Conservation (phyloP, 2,113 vertebrate genomes). For the Ptilonorhynchus violaceus region DNA sequence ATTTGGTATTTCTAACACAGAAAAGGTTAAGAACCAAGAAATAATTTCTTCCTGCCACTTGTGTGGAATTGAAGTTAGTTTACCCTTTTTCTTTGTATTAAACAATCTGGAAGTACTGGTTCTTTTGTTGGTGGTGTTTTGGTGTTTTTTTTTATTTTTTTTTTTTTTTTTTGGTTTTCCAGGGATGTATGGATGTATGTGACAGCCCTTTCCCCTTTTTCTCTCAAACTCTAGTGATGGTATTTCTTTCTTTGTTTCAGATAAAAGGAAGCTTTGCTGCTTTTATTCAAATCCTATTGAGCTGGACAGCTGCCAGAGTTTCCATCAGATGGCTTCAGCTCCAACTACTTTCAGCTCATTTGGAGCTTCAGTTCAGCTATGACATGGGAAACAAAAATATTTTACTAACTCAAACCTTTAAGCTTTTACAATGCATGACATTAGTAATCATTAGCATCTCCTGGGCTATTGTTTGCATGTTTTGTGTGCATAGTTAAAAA, state of each 20-base stretch:
- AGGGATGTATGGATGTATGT: background rate
- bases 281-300: background rate
- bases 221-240: background rate
- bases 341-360: background rate
- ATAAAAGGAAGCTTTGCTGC: background rate
- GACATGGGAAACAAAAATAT: background rate
- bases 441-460: background rate
- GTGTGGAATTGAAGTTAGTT: background rate
- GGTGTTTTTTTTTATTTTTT: background rate
- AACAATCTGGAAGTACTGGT: background rate
- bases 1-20: background rate
- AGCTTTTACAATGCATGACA: background rate
- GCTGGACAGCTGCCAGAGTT: background rate
- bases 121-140: no score
- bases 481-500: background rate
- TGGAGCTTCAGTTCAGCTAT: background rate
- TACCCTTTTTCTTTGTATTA: background rate
- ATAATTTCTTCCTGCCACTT: background rate
- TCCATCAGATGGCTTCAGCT: background rate
- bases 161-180: background rate
- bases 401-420: background rate
- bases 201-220: rapidly evolving
- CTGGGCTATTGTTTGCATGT: background rate
- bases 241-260: background rate
- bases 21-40: background rate